Percentiles rank a stretch among this genome's conserved stretches.
Evolutionary conservation across 1,140 invertebrate genomes (phyloP).

Genomic region (Anoplophora glabripennis): DNA sequence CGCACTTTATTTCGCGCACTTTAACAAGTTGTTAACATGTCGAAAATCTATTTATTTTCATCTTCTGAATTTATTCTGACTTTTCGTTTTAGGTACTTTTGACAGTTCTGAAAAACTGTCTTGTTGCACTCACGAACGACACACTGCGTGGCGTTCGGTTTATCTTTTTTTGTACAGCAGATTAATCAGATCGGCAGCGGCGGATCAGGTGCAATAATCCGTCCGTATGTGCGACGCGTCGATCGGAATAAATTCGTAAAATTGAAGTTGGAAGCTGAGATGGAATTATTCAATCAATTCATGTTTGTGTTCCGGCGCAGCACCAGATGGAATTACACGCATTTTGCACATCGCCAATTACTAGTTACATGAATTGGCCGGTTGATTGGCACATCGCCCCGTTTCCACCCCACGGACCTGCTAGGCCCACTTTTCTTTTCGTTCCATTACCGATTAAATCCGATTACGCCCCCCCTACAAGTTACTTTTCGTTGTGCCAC

Average conservation of each 20-base stretch:
- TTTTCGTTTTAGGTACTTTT: too few species aligned
- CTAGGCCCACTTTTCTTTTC: neutral
- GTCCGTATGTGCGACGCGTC: neutral
- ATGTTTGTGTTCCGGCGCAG: neutral
- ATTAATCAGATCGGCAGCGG: too few species aligned
- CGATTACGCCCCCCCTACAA: neutral
- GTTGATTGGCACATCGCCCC: neutral
- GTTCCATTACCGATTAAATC: neutral
- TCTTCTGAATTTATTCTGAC: too few species aligned
- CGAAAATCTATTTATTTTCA: too few species aligned
- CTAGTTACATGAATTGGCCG: neutral
- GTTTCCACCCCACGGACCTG: neutral
- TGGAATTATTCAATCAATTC: conserved; percentile 8
- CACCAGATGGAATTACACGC: conserved; percentile 3
- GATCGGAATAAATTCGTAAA: neutral
- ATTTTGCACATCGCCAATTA: neutral
- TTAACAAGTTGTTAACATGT: too few species aligned
- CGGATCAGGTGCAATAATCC: too few species aligned
- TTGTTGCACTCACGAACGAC: too few species aligned
- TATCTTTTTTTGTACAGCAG: too few species aligned
- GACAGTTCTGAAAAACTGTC: too few species aligned
- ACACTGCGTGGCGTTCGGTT: too few species aligned
- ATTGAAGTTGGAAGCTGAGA: neutral
- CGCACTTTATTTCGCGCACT: too few species aligned
- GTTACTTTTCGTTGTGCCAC: neutral